A percentile compares a stretch with the other conserved stretches of the same genome.
phyloP scores from a whole-genome alignment of 2,797 vertebrate species.

The Echiichthys vipera region DNA sequence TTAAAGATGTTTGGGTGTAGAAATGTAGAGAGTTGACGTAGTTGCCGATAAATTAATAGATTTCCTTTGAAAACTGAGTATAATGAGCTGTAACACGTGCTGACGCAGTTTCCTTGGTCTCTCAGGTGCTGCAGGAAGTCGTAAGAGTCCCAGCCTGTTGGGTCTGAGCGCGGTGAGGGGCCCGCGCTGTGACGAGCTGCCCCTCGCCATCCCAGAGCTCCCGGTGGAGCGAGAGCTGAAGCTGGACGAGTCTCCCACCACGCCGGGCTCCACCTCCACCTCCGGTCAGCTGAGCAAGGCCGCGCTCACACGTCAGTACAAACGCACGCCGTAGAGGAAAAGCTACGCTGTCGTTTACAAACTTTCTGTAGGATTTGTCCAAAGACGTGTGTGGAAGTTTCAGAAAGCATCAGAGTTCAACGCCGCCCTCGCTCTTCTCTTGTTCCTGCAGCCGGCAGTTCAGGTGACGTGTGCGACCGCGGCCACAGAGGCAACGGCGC shows the following conservation, averaged over 20 bases:
- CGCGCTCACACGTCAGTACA: conserved; percentile 81
- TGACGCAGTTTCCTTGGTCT: neutral
- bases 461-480: conserved; percentile 82
- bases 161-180: conserved; percentile 71
- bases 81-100: neutral
- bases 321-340: neutral
- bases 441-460: conserved; percentile 84
- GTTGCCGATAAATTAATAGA: too few species aligned
- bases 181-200: conserved; percentile 84
- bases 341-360: neutral
- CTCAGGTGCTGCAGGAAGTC: conserved; percentile 47
- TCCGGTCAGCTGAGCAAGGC: conserved; percentile 79
- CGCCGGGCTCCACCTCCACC: conserved; percentile 75
- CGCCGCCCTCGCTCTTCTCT: too few species aligned
- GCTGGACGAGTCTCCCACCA: conserved; percentile 86
- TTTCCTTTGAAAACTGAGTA: too few species aligned
- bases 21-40: too few species aligned
- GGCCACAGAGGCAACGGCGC: conserved; percentile 66
- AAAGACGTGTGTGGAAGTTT: neutral
- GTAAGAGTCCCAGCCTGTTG: conserved; percentile 77
- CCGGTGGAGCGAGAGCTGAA: conserved; percentile 88
- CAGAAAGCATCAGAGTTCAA: too few species aligned
- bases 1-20: too few species aligned
- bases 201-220: conserved; percentile 87
- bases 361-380: neutral